phyloP scores from a whole-genome alignment of 2,888 invertebrate species.

The Drosophila meridiana region DNA sequence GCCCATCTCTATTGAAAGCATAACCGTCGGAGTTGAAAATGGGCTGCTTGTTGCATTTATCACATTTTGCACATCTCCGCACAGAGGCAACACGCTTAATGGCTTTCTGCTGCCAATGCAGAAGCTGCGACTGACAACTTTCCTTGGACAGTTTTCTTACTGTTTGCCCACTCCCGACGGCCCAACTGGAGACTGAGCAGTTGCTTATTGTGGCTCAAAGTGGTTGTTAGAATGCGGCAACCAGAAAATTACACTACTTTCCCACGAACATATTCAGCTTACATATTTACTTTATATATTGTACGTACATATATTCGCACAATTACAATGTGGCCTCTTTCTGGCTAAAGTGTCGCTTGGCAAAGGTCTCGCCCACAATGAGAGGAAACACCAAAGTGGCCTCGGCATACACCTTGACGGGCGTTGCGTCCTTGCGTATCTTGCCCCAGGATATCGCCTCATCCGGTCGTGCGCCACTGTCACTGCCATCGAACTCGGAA shows the following conservation, averaged over 20 bases:
- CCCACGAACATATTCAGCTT: constrained; percentile 31
- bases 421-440: constrained; percentile 93
- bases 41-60: constrained; percentile 63
- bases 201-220: constrained; percentile 39
- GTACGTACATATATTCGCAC: constrained; percentile 10
- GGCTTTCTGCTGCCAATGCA: constrained; percentile 56
- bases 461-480: constrained; percentile 98
- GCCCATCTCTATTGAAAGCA: constrained; percentile 7
- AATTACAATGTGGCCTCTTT: constrained; percentile 47
- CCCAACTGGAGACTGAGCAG: constrained; percentile 14
- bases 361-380: constrained; percentile 98
- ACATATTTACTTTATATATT: constrained; percentile 35
- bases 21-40: constrained; percentile 57
- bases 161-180: not conserved
- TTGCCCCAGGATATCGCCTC: constrained; percentile 99
- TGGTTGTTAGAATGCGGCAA: constrained; percentile 31
- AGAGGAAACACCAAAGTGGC: constrained; percentile 97
- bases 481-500: constrained; percentile 98
- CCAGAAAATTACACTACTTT: constrained; percentile 46
- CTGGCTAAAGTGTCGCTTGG: constrained; percentile 87
- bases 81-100: constrained; percentile 56
- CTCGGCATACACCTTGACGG: constrained; percentile 97
- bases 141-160: constrained; percentile 38
- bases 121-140: constrained; percentile 43
- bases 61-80: constrained; percentile 62